Evolutionary conservation across 2,113 vertebrate genomes (phyloP).

Genomic region (Cyprinodon variegatus): DNA sequence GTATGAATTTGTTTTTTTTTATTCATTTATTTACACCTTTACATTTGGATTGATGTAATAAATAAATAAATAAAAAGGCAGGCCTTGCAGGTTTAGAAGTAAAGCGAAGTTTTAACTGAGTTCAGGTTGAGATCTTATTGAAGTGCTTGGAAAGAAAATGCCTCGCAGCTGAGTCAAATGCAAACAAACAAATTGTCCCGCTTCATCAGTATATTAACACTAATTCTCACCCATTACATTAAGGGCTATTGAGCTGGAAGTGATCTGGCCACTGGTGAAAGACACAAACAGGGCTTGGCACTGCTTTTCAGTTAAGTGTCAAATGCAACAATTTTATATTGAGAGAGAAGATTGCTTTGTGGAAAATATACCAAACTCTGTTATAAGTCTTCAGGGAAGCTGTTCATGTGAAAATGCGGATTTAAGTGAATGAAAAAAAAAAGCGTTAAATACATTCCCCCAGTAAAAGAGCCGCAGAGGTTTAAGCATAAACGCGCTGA

Average conservation of each 20-base stretch:
- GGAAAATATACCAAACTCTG: constrained; percentile 15
- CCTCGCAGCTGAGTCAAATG: constrained; percentile 71
- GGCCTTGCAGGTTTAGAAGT: constrained; percentile 6
- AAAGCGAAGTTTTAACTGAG: constrained; percentile 49
- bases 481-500: constrained; percentile 16
- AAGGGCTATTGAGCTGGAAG: constrained; percentile 79
- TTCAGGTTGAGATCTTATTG: constrained; percentile 63
- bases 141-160: constrained; percentile 66
- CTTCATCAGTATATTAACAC: constrained; percentile 84
- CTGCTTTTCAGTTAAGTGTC: constrained; percentile 69
- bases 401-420: constrained; percentile 49
- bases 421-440: constrained; percentile 50
- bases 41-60: not conserved
- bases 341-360: constrained; percentile 36
- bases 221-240: constrained; percentile 84
- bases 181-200: constrained; percentile 77
- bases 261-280: constrained; percentile 68
- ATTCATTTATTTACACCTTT: no score
- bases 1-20: no score
- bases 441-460: constrained; percentile 16
- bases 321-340: constrained; percentile 11
- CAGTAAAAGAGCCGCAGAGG: constrained; percentile 3
- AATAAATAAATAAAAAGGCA: constrained; percentile 6
- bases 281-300: constrained; percentile 62
- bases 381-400: constrained; percentile 71